These are phyloP conservation scores for Acromyrmex heyeri DNA, from an alignment of 1,140 invertebrate genomes.

Conservation along the genomic window DNA sequence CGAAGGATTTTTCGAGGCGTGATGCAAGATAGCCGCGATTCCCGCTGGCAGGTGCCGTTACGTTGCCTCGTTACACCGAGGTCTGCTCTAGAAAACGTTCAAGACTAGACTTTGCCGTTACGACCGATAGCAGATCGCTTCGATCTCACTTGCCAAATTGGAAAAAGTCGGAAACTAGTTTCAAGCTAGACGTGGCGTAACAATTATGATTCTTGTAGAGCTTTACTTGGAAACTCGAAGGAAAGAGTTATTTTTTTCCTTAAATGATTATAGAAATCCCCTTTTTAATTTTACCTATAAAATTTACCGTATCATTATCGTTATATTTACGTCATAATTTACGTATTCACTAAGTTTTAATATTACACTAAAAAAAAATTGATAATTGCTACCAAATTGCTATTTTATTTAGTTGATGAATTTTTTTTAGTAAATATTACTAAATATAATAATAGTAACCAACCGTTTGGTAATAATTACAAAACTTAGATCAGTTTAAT, in stretches of 20 bases:
- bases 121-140: neutral
- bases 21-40: slow-evolving; percentile 58
- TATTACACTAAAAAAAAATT: too few species aligned
- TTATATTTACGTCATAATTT: neutral
- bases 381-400: too few species aligned
- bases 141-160: slow-evolving; percentile 20
- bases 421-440: too few species aligned
- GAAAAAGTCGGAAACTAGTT: slow-evolving; percentile 54
- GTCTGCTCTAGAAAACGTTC: slow-evolving; percentile 33
- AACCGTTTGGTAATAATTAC: too few species aligned
- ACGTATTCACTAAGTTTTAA: neutral
- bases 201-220: slow-evolving; percentile 29
- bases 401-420: too few species aligned
- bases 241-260: neutral
- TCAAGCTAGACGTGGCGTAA: slow-evolving; percentile 41
- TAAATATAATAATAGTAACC: too few species aligned
- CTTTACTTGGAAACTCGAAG: slow-evolving; percentile 11
- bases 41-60: slow-evolving; percentile 59
- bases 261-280: neutral
- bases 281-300: neutral
- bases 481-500: too few species aligned
- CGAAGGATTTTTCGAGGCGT: slow-evolving; percentile 56
- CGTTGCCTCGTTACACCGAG: slow-evolving; percentile 6
- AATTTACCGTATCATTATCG: neutral
- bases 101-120: slow-evolving; percentile 11